Percentiles rank a stretch among this genome's conserved stretches.
These are phyloP conservation scores for Archivesica marissinica DNA, from an alignment of 1,140 invertebrate genomes.

Conservation along the genomic window DNA sequence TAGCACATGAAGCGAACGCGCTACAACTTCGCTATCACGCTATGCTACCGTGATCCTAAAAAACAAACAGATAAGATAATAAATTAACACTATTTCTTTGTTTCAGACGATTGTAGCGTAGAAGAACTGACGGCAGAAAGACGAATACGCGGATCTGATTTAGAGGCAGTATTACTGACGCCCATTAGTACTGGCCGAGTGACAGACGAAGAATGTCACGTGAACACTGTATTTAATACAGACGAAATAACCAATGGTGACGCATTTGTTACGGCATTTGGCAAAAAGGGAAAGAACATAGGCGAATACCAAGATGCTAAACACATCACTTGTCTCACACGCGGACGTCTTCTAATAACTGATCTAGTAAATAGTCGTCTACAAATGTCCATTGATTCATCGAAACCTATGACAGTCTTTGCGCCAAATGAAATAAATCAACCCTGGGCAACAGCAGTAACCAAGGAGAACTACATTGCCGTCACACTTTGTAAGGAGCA, in stretches of 20 bases:
- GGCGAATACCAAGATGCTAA: conserved; percentile 68
- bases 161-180: no score
- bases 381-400: conserved; percentile 52
- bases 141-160: no score
- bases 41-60: no score
- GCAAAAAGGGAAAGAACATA: conserved; percentile 49
- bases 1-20: no score
- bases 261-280: conserved; percentile 41
- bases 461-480: conserved; percentile 55
- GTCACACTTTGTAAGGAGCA: conserved; percentile 58
- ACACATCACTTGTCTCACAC: conserved; percentile 34
- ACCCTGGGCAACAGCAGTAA: conserved; percentile 57
- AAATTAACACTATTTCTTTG: no score
- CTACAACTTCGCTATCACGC: no score
- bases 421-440: conserved; percentile 30
- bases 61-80: no score
- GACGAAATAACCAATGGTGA: not conserved
- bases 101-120: no score
- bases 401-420: conserved; percentile 10
- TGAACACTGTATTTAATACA: not conserved
- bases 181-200: no score
- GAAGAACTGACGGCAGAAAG: no score
- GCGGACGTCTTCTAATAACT: conserved; percentile 60
- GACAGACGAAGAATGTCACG: not conserved
- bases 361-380: conserved; percentile 67